Evolutionary conservation across 1,140 invertebrate species (phyloP).

Genomic region (Philopotamus ludificatus): DNA sequence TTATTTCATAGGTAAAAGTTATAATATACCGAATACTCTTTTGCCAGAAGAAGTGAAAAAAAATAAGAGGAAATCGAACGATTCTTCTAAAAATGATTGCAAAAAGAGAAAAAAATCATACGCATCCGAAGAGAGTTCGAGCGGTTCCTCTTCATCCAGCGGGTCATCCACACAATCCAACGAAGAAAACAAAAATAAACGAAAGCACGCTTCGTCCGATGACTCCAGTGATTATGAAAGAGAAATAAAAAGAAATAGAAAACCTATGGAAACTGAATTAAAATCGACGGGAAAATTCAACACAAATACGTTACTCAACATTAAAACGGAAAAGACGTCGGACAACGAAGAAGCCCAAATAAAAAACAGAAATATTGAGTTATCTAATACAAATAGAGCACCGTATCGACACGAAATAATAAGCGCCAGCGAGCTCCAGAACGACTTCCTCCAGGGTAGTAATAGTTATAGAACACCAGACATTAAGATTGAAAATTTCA

Average conservation of each 20-base stretch:
- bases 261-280: not conserved
- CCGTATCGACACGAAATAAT: conserved; percentile 31
- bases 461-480: not conserved
- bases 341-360: conserved; percentile 28
- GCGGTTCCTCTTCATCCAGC: conserved; percentile 22
- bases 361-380: conserved; percentile 1
- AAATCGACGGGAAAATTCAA: conserved; percentile 12
- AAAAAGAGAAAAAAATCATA: conserved; percentile 17
- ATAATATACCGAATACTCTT: no score
- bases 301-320: conserved; percentile 33
- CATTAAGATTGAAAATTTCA: conserved; percentile 7
- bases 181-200: not conserved
- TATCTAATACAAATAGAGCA: conserved; percentile 18
- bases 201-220: not conserved
- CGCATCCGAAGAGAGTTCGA: conserved; percentile 4
- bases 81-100: conserved; percentile 12
- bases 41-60: no score
- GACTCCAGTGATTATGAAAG: conserved; percentile 1
- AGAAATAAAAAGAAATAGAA: conserved; percentile 11
- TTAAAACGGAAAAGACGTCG: conserved; percentile 33
- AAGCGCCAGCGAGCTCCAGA: conserved; percentile 37
- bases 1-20: no score
- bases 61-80: no score
- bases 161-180: no score
- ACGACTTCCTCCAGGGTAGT: conserved; percentile 29